Base-by-base conservation (phyloP, 2,113 vertebrate species). In the Thinocorus orbignyianus region DNA sequence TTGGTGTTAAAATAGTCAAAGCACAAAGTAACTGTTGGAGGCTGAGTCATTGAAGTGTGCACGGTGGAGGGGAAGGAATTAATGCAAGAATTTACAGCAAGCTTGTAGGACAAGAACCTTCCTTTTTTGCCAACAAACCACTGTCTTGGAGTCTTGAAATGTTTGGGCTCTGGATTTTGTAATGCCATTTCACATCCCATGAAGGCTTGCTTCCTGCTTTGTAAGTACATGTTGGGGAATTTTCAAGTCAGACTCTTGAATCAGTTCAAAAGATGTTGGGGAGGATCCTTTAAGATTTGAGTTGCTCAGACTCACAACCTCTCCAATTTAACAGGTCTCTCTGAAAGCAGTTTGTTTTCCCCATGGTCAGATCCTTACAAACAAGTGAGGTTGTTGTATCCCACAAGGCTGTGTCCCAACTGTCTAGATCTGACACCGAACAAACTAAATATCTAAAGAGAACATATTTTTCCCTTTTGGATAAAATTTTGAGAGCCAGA, bases 401-500 rank as follows among this genome's bases (percentile, higher is more conserved):
- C n/a, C n/a, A n/a, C n/a, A n/a, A n/a, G n/a, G n/a, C n/a, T n/a
- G n/a, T n/a, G n/a, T n/a, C n/a, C n/a, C n/a, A n/a, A n/a, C n/a
- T n/a, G n/a, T n/a, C n/a, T n/a, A n/a, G n/a, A n/a, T n/a, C n/a
- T n/a, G n/a, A n/a, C n/a, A n/a, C n/a, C n/a, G n/a, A n/a, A n/a
- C n/a, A n/a, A n/a, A n/a, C n/a, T n/a, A n/a, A n/a, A n/a, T n/a
- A n/a, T 77, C 58, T 95, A 42, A 88, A 80, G 58, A 78, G 73
- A 92, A 68, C n/a, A 49, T 52, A 55, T 68, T 91, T 81, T 39
- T 92, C 13, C 17, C 55, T 70, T 86, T 84, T 78, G 76, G 55
- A 41, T 65, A 14, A 6, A 73, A 6, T 61, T 77, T 68, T 86
- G 83, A 73, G 54, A 73, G 33, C 23, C 6, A 23, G 52, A 76